These are phyloP conservation scores for Lepus americanus DNA, from an alignment of 2,113 vertebrate genomes.

Conservation along the genomic window DNA sequence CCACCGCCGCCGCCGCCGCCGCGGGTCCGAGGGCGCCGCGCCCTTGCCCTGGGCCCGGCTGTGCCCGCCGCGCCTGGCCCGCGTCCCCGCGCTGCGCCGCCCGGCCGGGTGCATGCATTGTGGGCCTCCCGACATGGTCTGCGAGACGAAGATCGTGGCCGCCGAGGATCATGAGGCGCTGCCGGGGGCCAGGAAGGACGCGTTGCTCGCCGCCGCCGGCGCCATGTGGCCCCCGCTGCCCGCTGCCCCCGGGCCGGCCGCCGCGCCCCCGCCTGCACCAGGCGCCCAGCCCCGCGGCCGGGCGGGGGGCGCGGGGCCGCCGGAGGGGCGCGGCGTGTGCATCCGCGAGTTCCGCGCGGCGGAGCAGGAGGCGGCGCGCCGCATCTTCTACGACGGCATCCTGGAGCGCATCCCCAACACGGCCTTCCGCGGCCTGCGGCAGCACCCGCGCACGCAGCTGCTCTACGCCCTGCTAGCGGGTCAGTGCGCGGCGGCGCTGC, in stretches of 20 bases:
- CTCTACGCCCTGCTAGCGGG: conserved; percentile 94
- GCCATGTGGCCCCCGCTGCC: conserved; percentile 92
- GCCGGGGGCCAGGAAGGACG: conserved; percentile 94
- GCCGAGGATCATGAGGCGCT: conserved; percentile 95
- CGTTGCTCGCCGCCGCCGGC: conserved; percentile 89
- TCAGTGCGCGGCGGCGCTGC: conserved; percentile 86
- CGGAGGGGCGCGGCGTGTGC: conserved; percentile 89
- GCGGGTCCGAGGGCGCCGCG: conserved; percentile 87
- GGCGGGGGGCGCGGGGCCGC: conserved; percentile 63
- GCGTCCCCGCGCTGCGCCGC: conserved; percentile 72
- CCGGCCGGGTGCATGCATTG: conserved; percentile 97
- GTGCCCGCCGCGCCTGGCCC: conserved; percentile 66
- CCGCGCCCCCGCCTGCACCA: conserved; percentile 54
- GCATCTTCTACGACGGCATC: conserved; percentile 97
- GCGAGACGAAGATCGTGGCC: conserved; percentile 98
- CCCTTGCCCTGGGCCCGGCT: conserved; percentile 87
- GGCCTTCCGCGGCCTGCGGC: conserved; percentile 94
- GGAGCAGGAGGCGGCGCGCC: conserved; percentile 93
- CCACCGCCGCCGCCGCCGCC: conserved; percentile 66
- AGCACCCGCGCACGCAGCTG: conserved; percentile 93
- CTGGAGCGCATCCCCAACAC: conserved; percentile 97
- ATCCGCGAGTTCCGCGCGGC: conserved; percentile 95
- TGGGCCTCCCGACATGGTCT: conserved; percentile 98
- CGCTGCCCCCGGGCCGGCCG: conserved; percentile 80
- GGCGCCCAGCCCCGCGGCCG: conserved; percentile 79